Conservation (phyloP, 2,888 invertebrate species). For the Geotrupes spiniger region DNA sequence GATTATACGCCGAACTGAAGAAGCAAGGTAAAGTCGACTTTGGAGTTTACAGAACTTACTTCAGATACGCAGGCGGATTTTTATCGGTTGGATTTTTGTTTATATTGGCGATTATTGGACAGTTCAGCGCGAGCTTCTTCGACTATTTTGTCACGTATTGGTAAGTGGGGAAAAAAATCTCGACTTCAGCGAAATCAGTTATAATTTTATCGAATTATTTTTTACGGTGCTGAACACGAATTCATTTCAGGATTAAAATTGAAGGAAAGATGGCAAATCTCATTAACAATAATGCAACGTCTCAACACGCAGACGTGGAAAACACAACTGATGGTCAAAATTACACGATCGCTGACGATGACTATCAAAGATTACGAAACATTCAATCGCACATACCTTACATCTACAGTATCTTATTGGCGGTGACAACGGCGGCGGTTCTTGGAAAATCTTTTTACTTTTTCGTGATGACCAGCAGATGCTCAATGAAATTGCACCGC, state of each 20-base stretch:
- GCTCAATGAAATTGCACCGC: constrained; percentile 33
- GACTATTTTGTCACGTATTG: constrained; percentile 32
- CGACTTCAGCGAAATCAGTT: neutral
- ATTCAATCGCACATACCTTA: constrained; percentile 13
- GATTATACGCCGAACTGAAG: constrained; percentile 32
- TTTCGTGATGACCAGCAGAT: constrained; percentile 32
- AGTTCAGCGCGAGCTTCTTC: constrained; percentile 29
- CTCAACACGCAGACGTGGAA: too few relatives aligned
- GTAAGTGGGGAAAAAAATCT: constrained; percentile 18
- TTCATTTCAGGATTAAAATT: constrained; percentile 4
- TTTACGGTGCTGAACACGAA: too few relatives aligned
- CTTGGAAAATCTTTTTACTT: constrained; percentile 33
- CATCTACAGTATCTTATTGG: constrained; percentile 31
- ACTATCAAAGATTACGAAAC: too few relatives aligned
- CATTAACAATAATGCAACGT: too few relatives aligned
- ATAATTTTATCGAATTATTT: too few relatives aligned
- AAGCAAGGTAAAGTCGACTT: constrained; percentile 32
- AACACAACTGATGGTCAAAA: too few relatives aligned
- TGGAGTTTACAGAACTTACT: constrained; percentile 32
- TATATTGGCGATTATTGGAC: constrained; percentile 28
- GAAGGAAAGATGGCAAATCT: constrained; percentile 6
- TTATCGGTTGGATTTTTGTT: constrained; percentile 26
- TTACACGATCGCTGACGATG: too few relatives aligned
- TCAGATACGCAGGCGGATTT: constrained; percentile 34
- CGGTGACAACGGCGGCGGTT: constrained; percentile 25